These are phyloP conservation scores for Beroe forskalii DNA, from an alignment of 37 sponge, comb jelly and placozoan genomes.

Conservation along the genomic window DNA sequence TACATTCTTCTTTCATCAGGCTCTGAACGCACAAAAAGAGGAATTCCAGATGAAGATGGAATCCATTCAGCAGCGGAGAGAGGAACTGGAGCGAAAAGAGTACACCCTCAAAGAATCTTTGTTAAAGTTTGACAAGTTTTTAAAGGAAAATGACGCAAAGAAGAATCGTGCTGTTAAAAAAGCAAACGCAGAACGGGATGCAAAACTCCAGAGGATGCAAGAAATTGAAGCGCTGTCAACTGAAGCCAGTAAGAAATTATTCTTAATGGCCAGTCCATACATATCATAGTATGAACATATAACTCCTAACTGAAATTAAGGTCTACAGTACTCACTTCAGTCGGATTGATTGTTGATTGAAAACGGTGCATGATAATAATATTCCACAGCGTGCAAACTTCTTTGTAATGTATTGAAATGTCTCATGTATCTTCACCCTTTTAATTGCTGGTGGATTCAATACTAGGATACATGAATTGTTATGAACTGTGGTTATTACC, in stretches of 20 bases:
- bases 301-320: neutral
- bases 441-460: too few species aligned
- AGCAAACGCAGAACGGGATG: conserved; percentile 83
- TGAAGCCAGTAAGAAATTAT: conserved; percentile 61
- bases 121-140: conserved; percentile 94
- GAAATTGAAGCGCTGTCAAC: conserved; percentile 76
- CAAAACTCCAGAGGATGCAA: conserved; percentile 73
- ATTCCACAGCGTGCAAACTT: too few species aligned
- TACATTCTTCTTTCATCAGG: conserved; percentile 61
- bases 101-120: conserved; percentile 86
- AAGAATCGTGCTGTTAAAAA: conserved; percentile 89
- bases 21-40: conserved; percentile 84
- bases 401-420: too few species aligned
- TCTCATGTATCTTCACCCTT: too few species aligned
- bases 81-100: conserved; percentile 93
- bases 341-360: too few species aligned
- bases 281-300: neutral
- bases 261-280: neutral
- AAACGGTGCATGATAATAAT: too few species aligned
- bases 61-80: conserved; percentile 91
- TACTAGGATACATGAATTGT: neutral
- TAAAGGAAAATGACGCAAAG: conserved; percentile 98
- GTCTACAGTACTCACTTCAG: too few species aligned
- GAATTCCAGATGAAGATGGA: conserved; percentile 99
- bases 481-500: neutral